phyloP scores from a whole-genome alignment of 2,113 vertebrate species.

The Danio rerio region DNA sequence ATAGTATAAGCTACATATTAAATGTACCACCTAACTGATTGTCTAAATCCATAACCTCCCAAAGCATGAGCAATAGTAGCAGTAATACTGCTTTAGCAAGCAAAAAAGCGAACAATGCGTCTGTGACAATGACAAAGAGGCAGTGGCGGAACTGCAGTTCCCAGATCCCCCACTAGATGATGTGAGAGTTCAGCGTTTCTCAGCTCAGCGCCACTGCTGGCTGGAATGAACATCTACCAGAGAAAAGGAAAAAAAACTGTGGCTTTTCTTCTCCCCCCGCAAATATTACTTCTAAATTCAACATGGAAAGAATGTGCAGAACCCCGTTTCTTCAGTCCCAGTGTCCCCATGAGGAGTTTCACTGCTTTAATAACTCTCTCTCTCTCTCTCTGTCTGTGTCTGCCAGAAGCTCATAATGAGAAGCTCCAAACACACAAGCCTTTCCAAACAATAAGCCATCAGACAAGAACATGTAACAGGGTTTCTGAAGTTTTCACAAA shows the following conservation, averaged over 20 bases:
- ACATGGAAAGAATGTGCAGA: slow-evolving; percentile 77
- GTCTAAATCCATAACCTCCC: background rate
- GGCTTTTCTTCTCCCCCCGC: slow-evolving; percentile 66
- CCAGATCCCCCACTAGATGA: slow-evolving; percentile 64
- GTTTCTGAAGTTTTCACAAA: too few species aligned
- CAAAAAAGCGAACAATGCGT: slow-evolving; percentile 7
- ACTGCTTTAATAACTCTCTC: background rate
- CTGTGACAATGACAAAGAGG: slow-evolving; percentile 12
- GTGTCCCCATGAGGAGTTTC: slow-evolving; percentile 49
- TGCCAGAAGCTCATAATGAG: slow-evolving; percentile 42
- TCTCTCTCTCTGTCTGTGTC: too few species aligned
- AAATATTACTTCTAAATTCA: slow-evolving; percentile 73
- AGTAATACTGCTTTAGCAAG: background rate
- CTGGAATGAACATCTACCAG: slow-evolving; percentile 70
- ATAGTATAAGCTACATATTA: background rate
- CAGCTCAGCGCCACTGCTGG: slow-evolving; percentile 48
- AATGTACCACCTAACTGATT: background rate
- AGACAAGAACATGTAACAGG: background rate
- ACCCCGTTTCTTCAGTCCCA: slow-evolving; percentile 64
- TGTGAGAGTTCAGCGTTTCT: background rate
- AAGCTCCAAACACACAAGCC: background rate
- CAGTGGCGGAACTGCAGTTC: background rate
- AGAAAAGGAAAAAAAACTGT: slow-evolving; percentile 61
- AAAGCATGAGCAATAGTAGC: background rate
- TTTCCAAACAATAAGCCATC: background rate